Evolutionary conservation across 2,888 invertebrate species (phyloP), one percentile per base, ranked within the genome.

Genomic region (Dolichomitus sp.): DNA sequence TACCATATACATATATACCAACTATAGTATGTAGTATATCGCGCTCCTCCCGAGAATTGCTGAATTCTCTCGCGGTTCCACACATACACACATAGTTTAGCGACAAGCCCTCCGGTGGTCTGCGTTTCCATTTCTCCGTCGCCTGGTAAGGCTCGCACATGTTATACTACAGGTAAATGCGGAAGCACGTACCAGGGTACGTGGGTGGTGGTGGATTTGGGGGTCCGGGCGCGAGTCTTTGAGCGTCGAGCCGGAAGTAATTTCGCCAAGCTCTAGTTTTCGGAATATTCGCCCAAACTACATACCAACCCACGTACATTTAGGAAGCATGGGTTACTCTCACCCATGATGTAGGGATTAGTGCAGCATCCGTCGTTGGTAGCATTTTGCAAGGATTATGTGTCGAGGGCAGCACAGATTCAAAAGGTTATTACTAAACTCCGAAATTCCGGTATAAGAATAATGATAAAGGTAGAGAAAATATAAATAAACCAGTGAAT

Each of bases 171-270:
- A 61, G 66, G 37, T 27, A 52, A 73, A 52, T 77, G 68, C 57
- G 52, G 40, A 17, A 27, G 37, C 52, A 42, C 59, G 77, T 61
- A 61, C 66, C 40, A 54, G 11, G 40, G 30, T 37, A 23, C 23
- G 23, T 23, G 23, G 37, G 37, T 37, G 9, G 37, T 57, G 68
- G 66, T 72, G 48, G 76, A 76, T 73, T 83, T 48, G 75, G 68
- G 80, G 66, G 66, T 81, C 73, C 27, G 45, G 27, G 27, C 33
- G 57, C 17, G 27, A 75, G 77, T 83, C 88, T 90, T 90, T 90
- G 90, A 90, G 83, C 87, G 81, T 59, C 85, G 84, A 88, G 80
- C 85, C 84, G 87, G 87, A 90, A 89, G 84, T 84, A 84, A 87
- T 84, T 74, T 81, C 75, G 11, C 11, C 70, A 57, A 81, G 63